Evolutionary conservation across 1,140 invertebrate species (phyloP), one percentile per base, ranked within the genome.

Genomic region (Pseudomyrmex cubaensis): DNA sequence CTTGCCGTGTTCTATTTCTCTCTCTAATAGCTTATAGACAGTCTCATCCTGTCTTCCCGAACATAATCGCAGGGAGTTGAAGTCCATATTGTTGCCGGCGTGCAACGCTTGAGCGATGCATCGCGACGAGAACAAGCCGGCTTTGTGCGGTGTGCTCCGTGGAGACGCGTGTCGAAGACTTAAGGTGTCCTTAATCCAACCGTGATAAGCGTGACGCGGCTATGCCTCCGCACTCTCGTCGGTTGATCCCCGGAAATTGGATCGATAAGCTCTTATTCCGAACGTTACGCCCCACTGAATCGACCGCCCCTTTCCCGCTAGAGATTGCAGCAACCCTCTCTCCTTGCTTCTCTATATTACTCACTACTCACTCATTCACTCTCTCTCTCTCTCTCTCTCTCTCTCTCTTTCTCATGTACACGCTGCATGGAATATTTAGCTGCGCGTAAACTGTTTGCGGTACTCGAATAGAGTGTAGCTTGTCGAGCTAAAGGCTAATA

Each of bases 241-340:
- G 59, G 59, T 82, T 89, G 88, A 89, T 89, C 88, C 88, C 67
- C 78, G 66, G 84, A 89, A 89, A 89, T 89, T 89, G 88, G 87
- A 89, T 89, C 88, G 88, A 89, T 89, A 89, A 89, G 82, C 88
- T 89, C 84, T 82, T 82, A 82, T 74, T 86, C 70, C 77, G 57
- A 80, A 70, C 76, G 83, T 73, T 87, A 57, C 75, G 77, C 63
- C 67, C 64, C 44, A 35, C 35, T 25, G 44, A 22, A 80, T 80
- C 76, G 76, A 76, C 74, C 59, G 22, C 3, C 52, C 52, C 17
- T 17, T 15, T n/a, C 22, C 52, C 50, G 48, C 20, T 35, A 48
- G 66, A 59, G 76, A 80, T 64, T 64, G 35, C 35, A 35, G 35
- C 5, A 35, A 35, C 35, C 35, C 35, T 20, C 20, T 35, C 35